Evolutionary conservation across 2,888 invertebrate species (phyloP), one percentile per base, ranked within the genome.

Genomic region (Andrena bucephala): DNA sequence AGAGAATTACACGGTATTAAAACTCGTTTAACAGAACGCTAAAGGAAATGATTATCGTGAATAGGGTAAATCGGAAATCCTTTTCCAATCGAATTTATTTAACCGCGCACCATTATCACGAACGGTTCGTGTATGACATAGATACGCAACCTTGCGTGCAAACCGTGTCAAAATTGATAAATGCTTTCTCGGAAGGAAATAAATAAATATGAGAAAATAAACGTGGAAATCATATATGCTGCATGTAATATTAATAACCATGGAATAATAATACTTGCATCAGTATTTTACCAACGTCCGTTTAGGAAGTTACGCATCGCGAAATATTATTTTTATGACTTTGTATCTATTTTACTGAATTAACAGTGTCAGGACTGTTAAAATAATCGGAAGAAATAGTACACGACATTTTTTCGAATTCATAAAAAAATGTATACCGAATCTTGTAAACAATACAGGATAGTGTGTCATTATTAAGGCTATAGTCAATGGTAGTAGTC

Each of bases 401-500:
- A 60, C 48, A 48, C 60, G 70, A 27, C 48, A 70, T 60, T 70
- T 70, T 54, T 13, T 70, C 8, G 4, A 57, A 10, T 13, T 20
- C 16, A 4, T 16, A 42, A 16, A 42, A 42, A 42, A 16, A 42
- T 42, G 42, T 42, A 42, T 42, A 1, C 42, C 16, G 42, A 42
- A 42, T 4, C 16, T 42, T 42, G 42, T 42, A 16, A 42, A 42
- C 42, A 65, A 42, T 27, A 27, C 0, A 2, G 31, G 6, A 16
- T 63, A 31, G 50, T 16, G 33, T 57, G 29, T 75, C 81, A 54
- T 62, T 57, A 50, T 2, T 31, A 62, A 66, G 31, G 42, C 24
- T 75, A 52, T 82, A 78, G 70, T 77, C 59, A 81, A 59, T 74
- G 74, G 27, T 68, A 74, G 73, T 77, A 68, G 72, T 72, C 68